A percentile compares a stretch with the other conserved stretches of the same genome.
These are phyloP conservation scores for Pristionchus fissidentatus DNA, from an alignment of 2,888 invertebrate genomes.

Conservation along the genomic window DNA sequence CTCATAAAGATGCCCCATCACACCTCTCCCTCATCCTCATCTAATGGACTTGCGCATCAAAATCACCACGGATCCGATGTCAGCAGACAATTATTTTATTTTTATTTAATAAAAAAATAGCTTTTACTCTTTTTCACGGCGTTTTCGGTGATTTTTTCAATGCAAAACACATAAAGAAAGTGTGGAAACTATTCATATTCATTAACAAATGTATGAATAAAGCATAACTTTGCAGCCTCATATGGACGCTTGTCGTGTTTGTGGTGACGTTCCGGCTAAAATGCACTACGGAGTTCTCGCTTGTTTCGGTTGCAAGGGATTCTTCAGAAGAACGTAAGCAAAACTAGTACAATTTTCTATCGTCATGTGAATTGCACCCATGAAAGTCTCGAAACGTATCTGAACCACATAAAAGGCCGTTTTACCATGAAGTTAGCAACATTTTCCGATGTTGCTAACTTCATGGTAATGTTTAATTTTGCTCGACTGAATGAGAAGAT, in stretches of 20 bases:
- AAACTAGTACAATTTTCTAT: background rate
- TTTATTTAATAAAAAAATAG: background rate
- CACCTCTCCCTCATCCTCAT: constrained; percentile 46
- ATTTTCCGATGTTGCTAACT: too few species aligned
- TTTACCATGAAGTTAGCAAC: too few species aligned
- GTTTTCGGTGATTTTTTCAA: background rate
- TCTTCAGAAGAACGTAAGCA: constrained; percentile 45
- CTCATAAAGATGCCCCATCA: constrained; percentile 35
- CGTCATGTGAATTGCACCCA: too few species aligned
- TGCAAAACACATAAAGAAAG: background rate
- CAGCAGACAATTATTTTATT: background rate
- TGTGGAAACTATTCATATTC: background rate
- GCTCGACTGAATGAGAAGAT: too few species aligned
- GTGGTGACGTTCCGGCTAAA: constrained; percentile 74
- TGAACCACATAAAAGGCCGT: too few species aligned
- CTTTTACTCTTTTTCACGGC: background rate
- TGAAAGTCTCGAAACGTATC: background rate
- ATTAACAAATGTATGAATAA: too few species aligned
- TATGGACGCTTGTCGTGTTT: constrained; percentile 71
- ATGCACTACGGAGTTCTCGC: constrained; percentile 75
- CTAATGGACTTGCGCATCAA: constrained; percentile 27
- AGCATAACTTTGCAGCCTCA: background rate
- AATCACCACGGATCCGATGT: constrained; percentile 22
- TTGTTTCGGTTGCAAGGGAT: constrained; percentile 67
- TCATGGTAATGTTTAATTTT: too few species aligned